phyloP scores from a whole-genome alignment of 1,140 invertebrate species.

The Sycobia sp. region DNA sequence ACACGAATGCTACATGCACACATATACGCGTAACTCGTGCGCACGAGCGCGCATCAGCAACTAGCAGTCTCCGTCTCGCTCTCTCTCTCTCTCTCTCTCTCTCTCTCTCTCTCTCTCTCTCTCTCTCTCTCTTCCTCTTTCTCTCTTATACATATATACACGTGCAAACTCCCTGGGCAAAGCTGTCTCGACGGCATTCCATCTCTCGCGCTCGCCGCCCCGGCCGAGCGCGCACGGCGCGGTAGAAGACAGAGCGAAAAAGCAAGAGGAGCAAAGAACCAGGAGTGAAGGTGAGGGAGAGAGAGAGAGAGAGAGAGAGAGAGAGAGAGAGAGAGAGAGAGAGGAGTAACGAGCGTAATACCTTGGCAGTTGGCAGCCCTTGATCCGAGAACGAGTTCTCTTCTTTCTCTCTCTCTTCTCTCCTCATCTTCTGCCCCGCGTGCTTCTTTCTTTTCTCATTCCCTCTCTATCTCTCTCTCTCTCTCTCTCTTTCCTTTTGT shows the following conservation, averaged over 20 bases:
- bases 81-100: no score
- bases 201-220: slow-evolving; percentile 39
- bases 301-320: not conserved
- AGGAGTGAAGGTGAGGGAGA: not conserved
- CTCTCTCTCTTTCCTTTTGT: slow-evolving; percentile 4
- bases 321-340: slow-evolving; percentile 3
- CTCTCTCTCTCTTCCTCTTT: no score
- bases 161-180: slow-evolving; percentile 18
- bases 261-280: not conserved
- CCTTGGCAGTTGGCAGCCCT: slow-evolving; percentile 33
- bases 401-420: slow-evolving; percentile 12
- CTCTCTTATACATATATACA: no score
- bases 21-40: no score
- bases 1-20: no score
- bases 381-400: slow-evolving; percentile 33
- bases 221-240: not conserved
- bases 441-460: not conserved
- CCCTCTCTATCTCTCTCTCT: not conserved
- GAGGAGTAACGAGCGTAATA: slow-evolving; percentile 14
- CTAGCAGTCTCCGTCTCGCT: no score
- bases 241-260: not conserved
- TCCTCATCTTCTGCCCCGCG: not conserved
- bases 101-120: no score
- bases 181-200: slow-evolving; percentile 45
- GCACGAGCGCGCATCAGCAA: slow-evolving; percentile 12